These are phyloP conservation scores for Varroa destructor DNA, from an alignment of 1,140 invertebrate genomes.

Conservation along the genomic window DNA sequence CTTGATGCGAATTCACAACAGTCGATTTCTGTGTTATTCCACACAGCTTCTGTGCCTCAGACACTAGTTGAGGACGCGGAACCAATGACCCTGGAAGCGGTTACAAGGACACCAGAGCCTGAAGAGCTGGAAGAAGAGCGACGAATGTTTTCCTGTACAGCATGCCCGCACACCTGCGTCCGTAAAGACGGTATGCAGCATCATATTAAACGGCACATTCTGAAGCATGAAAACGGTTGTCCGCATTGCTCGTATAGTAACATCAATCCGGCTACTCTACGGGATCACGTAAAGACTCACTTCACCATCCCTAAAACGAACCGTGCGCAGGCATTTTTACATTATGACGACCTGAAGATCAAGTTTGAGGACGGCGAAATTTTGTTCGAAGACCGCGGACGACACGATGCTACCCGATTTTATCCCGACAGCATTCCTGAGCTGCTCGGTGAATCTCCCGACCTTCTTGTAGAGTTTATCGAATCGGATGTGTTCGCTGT, in stretches of 20 bases:
- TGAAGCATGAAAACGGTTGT: constrained; percentile 52
- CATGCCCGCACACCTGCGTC: constrained; percentile 61
- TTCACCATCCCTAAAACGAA: constrained; percentile 50
- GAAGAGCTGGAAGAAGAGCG: constrained; percentile 37
- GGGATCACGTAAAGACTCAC: constrained; percentile 65
- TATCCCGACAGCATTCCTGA: too few relatives aligned
- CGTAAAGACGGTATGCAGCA: constrained; percentile 57
- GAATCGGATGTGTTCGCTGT: too few relatives aligned
- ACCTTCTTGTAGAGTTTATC: too few relatives aligned
- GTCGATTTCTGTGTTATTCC: constrained; percentile 7
- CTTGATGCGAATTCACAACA: constrained; percentile 1
- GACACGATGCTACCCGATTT: too few relatives aligned
- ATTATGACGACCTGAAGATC: constrained; percentile 38
- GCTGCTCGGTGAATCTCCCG: too few relatives aligned
- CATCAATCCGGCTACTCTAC: constrained; percentile 57
- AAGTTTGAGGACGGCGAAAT: constrained; percentile 31
- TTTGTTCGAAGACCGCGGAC: constrained; percentile 32
- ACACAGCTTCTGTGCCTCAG: constrained; percentile 27
- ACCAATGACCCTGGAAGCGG: constrained; percentile 71
- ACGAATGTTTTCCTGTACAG: constrained; percentile 49
- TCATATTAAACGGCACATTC: constrained; percentile 57
- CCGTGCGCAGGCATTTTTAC: constrained; percentile 50
- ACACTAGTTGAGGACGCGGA: constrained; percentile 60
- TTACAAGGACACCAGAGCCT: constrained; percentile 51
- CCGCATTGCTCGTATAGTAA: constrained; percentile 70